These are phyloP conservation scores for Eubasilissa regina DNA, from an alignment of 1,140 invertebrate genomes.

Conservation along the genomic window DNA sequence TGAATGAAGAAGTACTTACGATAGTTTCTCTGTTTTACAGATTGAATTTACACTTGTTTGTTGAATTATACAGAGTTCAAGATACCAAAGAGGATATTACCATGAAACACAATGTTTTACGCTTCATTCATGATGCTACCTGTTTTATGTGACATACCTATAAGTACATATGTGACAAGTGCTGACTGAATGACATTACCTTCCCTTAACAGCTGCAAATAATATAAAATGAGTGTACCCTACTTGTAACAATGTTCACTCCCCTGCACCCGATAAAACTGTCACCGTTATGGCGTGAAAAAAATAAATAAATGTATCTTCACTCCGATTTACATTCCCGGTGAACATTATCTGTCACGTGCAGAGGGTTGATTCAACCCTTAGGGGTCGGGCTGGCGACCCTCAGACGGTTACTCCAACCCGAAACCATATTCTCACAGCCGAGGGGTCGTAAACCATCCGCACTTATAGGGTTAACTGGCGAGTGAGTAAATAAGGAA, in stretches of 20 bases:
- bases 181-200: too few species aligned
- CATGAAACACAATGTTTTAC: too few species aligned
- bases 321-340: conserved; percentile 31
- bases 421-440: not conserved
- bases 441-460: not conserved
- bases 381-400: conserved; percentile 5
- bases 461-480: not conserved
- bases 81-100: too few species aligned
- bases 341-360: conserved; percentile 30
- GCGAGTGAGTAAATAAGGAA: conserved; percentile 22
- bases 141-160: too few species aligned
- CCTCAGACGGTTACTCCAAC: not conserved
- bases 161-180: too few species aligned
- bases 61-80: too few species aligned
- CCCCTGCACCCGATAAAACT: not conserved
- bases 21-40: too few species aligned
- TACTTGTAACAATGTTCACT: not conserved
- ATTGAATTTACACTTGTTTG: too few species aligned
- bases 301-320: conserved; percentile 30
- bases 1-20: too few species aligned
- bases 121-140: too few species aligned
- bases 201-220: too few species aligned
- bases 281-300: not conserved
- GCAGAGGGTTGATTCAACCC: conserved; percentile 1
- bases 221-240: too few species aligned